Conservation (phyloP, 2,113 vertebrate genomes). For the Gnathochromis pfefferi region DNA sequence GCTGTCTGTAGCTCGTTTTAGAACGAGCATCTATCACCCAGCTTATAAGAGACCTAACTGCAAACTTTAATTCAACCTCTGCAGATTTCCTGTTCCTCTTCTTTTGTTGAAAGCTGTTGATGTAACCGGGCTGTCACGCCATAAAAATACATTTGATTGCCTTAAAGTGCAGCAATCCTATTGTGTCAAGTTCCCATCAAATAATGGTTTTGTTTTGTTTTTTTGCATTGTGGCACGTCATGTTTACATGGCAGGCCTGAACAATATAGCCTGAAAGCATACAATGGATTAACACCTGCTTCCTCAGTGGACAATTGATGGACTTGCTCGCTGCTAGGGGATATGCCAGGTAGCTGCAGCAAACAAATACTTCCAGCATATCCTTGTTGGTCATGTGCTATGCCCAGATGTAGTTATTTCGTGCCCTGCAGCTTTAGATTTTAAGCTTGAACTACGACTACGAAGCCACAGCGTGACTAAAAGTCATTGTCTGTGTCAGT, state of each 20-base stretch:
- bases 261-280: neutral
- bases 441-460: neutral
- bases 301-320: slow-evolving; percentile 47
- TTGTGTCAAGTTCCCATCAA: neutral
- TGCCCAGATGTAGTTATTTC: neutral
- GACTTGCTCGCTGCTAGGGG: neutral
- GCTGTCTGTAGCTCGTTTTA: neutral
- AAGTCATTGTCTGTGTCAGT: neutral
- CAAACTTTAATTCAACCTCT: neutral
- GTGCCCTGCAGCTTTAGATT: neutral
- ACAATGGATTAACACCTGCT: slow-evolving; percentile 54
- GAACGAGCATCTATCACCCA: neutral
- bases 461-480: neutral
- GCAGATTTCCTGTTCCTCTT: slow-evolving; percentile 47
- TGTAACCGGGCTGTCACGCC: neutral
- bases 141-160: neutral
- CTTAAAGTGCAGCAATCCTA: neutral
- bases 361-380: neutral
- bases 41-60: neutral
- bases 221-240: neutral
- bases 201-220: neutral
- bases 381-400: neutral
- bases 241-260: neutral
- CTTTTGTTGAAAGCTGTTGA: neutral
- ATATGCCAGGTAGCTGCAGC: neutral